A percentile compares a stretch with the other conserved stretches of the same genome.
Conservation (phyloP, 2,797 vertebrate genomes). For the Crossoptilon crossoptilon region DNA sequence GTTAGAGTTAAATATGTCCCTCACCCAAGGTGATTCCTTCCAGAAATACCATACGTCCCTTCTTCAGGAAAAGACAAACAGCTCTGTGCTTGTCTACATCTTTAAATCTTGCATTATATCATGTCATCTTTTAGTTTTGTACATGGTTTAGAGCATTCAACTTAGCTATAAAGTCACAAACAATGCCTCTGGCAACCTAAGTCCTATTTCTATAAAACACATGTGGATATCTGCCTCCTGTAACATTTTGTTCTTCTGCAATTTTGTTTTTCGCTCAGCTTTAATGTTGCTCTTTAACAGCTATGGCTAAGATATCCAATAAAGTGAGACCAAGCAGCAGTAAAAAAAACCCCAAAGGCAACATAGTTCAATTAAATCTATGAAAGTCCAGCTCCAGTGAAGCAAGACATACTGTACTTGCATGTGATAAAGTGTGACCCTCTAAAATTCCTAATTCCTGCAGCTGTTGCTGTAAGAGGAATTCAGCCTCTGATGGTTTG, state of each 20-base stretch:
- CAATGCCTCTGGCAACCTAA: neutral
- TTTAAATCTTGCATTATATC: neutral
- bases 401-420: neutral
- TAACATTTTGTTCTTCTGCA: neutral
- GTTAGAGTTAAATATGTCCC: accelerated
- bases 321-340: neutral
- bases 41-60: neutral
- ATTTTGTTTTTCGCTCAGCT: neutral
- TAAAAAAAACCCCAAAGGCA: neutral
- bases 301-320: neutral
- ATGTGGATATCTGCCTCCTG: neutral
- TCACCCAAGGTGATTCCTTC: neutral
- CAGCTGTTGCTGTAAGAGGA: neutral
- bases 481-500: neutral
- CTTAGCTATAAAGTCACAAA: conserved; percentile 1
- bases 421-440: neutral
- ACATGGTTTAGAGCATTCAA: neutral
- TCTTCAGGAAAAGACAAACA: neutral
- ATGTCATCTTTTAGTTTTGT: neutral
- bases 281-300: neutral
- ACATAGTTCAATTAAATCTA: neutral
- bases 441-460: neutral
- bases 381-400: neutral
- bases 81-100: neutral
- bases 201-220: neutral